Conservation (phyloP, 1,140 invertebrate species). For the Anastrepha ludens region DNA sequence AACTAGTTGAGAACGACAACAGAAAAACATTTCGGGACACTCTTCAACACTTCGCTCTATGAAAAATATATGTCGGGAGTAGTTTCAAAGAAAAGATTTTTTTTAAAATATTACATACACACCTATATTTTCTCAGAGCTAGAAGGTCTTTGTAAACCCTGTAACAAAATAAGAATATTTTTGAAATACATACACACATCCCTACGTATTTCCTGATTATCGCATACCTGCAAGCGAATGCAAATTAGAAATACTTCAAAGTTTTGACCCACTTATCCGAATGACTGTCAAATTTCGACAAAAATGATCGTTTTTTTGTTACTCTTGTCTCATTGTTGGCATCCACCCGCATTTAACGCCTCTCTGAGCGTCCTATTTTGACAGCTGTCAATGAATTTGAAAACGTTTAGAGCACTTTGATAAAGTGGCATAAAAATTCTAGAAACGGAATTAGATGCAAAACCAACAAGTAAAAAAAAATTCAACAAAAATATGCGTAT, state of each 20-base stretch:
- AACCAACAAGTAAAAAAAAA: background rate
- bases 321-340: background rate
- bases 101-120: background rate
- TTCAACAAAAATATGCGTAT: background rate
- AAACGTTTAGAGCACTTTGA: slow-evolving; percentile 34
- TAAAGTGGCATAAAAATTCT: slow-evolving; percentile 2
- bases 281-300: slow-evolving; percentile 3
- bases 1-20: background rate
- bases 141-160: no score
- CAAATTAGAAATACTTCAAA: slow-evolving; percentile 14
- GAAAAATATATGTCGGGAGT: no score
- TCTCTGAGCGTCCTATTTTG: background rate
- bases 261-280: background rate
- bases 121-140: no score
- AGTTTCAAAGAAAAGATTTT: background rate
- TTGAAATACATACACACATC: no score
- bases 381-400: slow-evolving; percentile 47
- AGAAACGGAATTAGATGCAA: background rate
- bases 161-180: no score
- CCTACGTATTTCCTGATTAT: no score
- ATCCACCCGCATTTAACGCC: slow-evolving; percentile 4
- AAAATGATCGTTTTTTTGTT: background rate
- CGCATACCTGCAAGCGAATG: background rate
- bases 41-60: no score
- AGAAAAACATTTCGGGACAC: background rate